These are phyloP conservation scores for Malurus splendens DNA, from an alignment of 2,797 vertebrate species.

Conservation along the genomic window DNA sequence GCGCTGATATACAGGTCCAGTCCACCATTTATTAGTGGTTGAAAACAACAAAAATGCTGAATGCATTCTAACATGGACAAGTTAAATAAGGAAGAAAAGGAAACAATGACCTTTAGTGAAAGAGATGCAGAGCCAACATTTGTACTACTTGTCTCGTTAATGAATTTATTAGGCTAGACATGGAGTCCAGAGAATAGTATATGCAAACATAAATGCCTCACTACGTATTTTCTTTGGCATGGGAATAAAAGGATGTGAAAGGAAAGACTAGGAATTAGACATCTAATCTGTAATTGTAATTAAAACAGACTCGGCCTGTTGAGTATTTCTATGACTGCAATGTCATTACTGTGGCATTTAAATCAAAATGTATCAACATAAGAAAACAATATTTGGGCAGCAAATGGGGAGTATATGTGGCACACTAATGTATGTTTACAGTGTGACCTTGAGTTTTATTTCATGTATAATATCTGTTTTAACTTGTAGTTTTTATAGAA, in stretches of 20 bases:
- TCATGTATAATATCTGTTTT: background rate
- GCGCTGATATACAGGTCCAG: background rate
- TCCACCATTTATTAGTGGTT: background rate
- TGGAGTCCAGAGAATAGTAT: background rate
- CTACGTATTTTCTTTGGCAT: background rate
- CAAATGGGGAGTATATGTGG: background rate
- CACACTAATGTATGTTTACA: background rate
- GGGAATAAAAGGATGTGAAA: slow-evolving; percentile 15
- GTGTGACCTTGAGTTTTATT: background rate
- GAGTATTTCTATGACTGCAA: background rate
- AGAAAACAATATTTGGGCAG: background rate
- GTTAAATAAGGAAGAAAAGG: background rate
- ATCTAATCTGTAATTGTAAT: background rate
- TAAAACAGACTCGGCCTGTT: background rate
- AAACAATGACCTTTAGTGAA: background rate
- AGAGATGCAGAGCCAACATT: background rate
- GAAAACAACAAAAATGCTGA: background rate
- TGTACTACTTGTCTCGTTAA: background rate
- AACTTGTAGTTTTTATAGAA: background rate
- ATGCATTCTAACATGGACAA: background rate
- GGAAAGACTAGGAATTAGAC: background rate
- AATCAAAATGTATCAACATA: background rate
- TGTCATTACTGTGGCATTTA: background rate
- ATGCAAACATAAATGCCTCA: background rate
- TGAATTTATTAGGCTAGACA: background rate